These are phyloP conservation scores for Halcyon malimbica DNA, from an alignment of 2,113 vertebrate species.

Conservation along the genomic window DNA sequence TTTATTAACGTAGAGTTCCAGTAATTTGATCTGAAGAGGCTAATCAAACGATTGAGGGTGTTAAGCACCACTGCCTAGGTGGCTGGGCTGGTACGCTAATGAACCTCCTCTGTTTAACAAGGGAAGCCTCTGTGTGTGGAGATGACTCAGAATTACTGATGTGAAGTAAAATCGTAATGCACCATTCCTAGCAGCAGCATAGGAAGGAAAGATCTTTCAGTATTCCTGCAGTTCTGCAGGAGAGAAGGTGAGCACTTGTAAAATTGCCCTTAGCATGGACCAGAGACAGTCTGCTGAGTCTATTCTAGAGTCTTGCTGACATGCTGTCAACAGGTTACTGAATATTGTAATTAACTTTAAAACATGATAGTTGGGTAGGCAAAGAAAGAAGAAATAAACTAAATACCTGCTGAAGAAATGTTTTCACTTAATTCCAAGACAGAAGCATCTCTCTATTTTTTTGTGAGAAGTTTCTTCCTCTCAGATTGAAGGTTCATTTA, in stretches of 20 bases:
- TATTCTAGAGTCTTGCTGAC: neutral
- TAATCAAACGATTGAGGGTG: neutral
- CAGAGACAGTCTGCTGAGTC: neutral
- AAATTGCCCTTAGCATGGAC: neutral
- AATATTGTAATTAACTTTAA: neutral
- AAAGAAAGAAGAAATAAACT: neutral
- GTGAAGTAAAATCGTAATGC: neutral
- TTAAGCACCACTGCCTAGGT: neutral
- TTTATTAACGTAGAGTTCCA: neutral
- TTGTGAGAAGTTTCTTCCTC: neutral
- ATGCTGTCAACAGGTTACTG: neutral
- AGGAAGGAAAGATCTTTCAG: neutral
- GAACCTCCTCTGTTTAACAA: neutral
- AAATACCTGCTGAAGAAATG: neutral
- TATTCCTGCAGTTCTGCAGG: neutral
- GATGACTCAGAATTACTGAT: neutral
- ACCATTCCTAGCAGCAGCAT: neutral
- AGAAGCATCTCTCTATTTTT: neutral
- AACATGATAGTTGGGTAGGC: neutral
- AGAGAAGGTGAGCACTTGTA: neutral
- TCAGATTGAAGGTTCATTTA: neutral
- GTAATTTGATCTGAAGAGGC: neutral
- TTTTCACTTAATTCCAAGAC: neutral
- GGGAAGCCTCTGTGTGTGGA: neutral
- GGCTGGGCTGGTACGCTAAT: neutral